A percentile compares a stretch with the other conserved stretches of the same genome.
phyloP scores from a whole-genome alignment of 1,140 invertebrate genomes.

The Aphidius gifuensis region DNA sequence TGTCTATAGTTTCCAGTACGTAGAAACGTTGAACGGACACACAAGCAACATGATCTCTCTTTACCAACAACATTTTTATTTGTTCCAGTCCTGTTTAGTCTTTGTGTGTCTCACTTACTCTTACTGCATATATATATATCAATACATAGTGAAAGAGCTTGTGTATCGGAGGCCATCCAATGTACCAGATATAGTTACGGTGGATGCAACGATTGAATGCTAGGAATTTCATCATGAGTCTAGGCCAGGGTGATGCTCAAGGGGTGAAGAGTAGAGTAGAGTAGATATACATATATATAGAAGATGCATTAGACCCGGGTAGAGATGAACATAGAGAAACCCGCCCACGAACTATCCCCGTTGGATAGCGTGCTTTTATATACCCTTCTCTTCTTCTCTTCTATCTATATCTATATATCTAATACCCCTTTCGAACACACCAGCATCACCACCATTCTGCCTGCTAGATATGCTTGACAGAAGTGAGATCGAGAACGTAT shows the following conservation, averaged over 20 bases:
- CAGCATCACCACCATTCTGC: background rate
- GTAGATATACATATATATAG: background rate
- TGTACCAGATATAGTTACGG: conserved; percentile 38
- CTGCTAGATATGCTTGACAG: conserved; percentile 7
- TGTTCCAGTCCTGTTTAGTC: too few relatives aligned
- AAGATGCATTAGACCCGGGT: conserved; percentile 10
- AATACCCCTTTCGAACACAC: too few relatives aligned
- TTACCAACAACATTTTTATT: too few relatives aligned
- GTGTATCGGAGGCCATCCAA: conserved; percentile 16
- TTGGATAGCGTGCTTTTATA: conserved; percentile 1
- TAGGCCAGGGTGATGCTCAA: conserved; percentile 38
- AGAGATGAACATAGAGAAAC: conserved; percentile 35
- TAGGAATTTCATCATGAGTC: conserved; percentile 57
- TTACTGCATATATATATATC: conserved; percentile 2
- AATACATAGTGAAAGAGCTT: background rate
- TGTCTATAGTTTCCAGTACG: too few relatives aligned
- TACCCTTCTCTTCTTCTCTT: background rate
- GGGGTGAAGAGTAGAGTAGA: conserved; percentile 20
- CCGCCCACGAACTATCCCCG: conserved; percentile 44
- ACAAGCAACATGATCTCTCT: too few relatives aligned
- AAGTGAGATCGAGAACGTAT: conserved; percentile 11
- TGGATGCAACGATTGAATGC: conserved; percentile 54
- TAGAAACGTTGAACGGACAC: too few relatives aligned
- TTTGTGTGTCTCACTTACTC: background rate
- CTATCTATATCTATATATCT: too few relatives aligned